Evolutionary conservation across 2,797 vertebrate species (phyloP).

Genomic region (Peromyscus nudipes): DNA sequence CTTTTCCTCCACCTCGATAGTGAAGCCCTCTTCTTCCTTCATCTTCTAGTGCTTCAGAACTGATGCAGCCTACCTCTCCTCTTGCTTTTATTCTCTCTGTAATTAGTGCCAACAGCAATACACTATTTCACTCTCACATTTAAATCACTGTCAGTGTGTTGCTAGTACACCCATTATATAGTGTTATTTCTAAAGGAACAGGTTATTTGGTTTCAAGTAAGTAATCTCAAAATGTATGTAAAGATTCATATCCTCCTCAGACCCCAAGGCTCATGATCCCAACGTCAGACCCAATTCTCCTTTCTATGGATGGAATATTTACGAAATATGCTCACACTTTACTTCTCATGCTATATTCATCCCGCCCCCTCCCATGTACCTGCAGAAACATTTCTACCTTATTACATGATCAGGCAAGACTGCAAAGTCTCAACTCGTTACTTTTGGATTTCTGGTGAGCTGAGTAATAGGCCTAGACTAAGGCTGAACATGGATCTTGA

Average conservation of each 20-base stretch:
- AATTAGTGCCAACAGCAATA: not conserved
- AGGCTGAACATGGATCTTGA: not conserved
- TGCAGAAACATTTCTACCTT: not conserved
- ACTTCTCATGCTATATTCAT: too few relatives aligned
- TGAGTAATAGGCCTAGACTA: not conserved
- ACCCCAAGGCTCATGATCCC: not conserved
- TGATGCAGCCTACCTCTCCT: not conserved
- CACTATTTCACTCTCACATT: not conserved
- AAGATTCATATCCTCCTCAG: not conserved
- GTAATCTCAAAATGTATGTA: not conserved
- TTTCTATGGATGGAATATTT: not conserved
- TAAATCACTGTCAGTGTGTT: not conserved
- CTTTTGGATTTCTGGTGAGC: not conserved
- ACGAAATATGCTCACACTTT: not conserved
- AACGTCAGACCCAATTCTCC: not conserved
- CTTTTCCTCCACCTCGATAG: not conserved
- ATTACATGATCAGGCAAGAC: not conserved
- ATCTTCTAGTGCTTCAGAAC: not conserved
- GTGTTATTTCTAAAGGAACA: not conserved
- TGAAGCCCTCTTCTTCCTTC: not conserved
- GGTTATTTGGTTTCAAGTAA: not conserved
- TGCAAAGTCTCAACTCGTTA: not conserved
- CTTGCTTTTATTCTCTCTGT: not conserved
- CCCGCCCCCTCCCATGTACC: not conserved
- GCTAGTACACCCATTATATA: not conserved